Evolutionary conservation across 2,113 vertebrate species (phyloP).

Genomic region (Istiophorus platypterus): DNA sequence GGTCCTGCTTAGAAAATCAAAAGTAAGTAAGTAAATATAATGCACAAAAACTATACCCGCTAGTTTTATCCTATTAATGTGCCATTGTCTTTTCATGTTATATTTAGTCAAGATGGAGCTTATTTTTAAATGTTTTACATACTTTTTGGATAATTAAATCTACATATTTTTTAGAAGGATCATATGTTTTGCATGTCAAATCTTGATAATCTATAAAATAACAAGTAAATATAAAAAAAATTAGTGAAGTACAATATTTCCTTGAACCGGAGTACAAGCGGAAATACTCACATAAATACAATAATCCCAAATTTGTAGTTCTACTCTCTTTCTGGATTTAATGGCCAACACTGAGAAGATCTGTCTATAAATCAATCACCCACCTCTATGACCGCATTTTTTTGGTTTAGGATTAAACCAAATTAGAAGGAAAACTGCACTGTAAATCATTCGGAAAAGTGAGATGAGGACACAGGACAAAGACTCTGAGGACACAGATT

Average conservation of each 20-base stretch:
- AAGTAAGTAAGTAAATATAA: neutral
- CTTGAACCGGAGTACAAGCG: neutral
- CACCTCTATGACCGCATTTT: too few relatives aligned
- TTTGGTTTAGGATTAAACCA: neutral
- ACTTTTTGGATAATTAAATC: neutral
- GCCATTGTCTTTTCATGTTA: neutral
- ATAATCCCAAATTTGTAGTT: neutral
- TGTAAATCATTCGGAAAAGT: conserved; percentile 32
- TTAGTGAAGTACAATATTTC: neutral
- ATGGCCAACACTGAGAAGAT: neutral
- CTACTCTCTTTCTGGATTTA: conserved; percentile 6
- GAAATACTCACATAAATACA: neutral
- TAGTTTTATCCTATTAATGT: too few relatives aligned
- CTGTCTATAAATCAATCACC: too few relatives aligned
- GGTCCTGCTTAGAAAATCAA: neutral
- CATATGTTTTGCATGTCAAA: neutral
- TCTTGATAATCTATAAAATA: neutral
- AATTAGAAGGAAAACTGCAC: conserved; percentile 9
- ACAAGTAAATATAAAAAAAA: neutral
- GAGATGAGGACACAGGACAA: conserved; percentile 35
- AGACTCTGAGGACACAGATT: conserved; percentile 49
- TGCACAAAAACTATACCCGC: too few relatives aligned
- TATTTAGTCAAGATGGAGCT: neutral
- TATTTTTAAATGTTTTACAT: neutral
- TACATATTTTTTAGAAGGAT: neutral